Percentiles rank a stretch among this genome's conserved stretches.
These are phyloP conservation scores for Peucedramus taeniatus DNA, from an alignment of 2,113 vertebrate species.

Conservation along the genomic window DNA sequence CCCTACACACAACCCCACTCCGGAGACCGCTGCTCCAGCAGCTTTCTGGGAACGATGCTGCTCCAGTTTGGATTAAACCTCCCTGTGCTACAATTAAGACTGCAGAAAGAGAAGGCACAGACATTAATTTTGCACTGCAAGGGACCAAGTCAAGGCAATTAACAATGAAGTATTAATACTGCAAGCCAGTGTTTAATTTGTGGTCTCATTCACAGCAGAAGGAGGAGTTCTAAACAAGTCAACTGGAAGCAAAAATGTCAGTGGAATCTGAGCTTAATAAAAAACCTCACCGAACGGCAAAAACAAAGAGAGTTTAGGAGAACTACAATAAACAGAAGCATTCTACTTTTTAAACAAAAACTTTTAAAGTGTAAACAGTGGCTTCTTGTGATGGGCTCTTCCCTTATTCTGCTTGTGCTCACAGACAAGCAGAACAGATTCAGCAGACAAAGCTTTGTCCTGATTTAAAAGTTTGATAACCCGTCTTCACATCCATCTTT, in stretches of 20 bases:
- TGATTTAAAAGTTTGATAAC: neutral
- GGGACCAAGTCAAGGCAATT: neutral
- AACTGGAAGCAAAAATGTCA: neutral
- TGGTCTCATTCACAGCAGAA: neutral
- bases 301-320: neutral
- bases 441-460: neutral
- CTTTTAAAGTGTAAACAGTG: neutral
- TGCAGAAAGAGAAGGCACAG: neutral
- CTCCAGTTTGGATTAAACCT: neutral
- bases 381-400: neutral
- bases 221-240: neutral
- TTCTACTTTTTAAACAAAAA: neutral
- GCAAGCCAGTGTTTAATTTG: neutral
- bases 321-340: neutral
- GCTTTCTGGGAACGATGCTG: neutral
- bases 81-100: neutral
- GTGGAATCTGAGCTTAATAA: neutral
- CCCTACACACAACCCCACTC: neutral
- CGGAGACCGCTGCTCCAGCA: accelerated
- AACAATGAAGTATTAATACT: neutral
- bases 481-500: neutral
- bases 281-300: neutral
- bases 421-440: neutral
- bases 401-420: neutral
- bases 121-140: neutral